phyloP scores from a whole-genome alignment of 2,888 invertebrate species.

The Megamerina dolium region DNA sequence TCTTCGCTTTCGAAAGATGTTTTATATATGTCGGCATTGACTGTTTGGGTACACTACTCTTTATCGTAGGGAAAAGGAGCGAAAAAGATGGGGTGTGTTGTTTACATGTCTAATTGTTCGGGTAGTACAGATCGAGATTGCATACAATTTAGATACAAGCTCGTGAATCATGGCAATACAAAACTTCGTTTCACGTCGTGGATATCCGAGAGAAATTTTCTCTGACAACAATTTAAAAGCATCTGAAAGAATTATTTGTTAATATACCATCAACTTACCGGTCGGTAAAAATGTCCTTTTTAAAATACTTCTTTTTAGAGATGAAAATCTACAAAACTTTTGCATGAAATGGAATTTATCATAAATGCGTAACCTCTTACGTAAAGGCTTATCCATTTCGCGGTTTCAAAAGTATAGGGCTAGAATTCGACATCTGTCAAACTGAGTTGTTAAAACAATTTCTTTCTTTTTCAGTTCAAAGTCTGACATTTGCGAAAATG shows the following conservation, averaged over 20 bases:
- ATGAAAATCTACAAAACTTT: constrained; percentile 14
- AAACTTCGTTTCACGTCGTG: constrained; percentile 17
- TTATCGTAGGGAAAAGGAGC: constrained; percentile 14
- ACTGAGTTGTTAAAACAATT: too few species aligned
- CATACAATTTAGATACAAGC: constrained; percentile 17
- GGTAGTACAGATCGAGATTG: constrained; percentile 20
- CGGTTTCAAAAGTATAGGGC: too few species aligned
- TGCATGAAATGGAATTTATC: constrained; percentile 17
- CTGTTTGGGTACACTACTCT: constrained; percentile 23
- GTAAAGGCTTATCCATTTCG: too few species aligned
- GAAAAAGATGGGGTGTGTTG: constrained; percentile 23
- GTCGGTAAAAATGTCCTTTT: background rate
- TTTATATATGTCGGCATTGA: constrained; percentile 22
- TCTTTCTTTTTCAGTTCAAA: too few species aligned
- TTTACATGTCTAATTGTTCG: constrained; percentile 22
- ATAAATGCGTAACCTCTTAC: constrained; percentile 18
- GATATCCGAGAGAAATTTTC: constrained; percentile 16
- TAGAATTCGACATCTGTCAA: too few species aligned
- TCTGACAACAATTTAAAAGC: constrained; percentile 16
- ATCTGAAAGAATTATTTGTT: constrained; percentile 2
- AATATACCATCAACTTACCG: too few species aligned
- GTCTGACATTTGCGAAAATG: too few species aligned
- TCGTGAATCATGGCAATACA: constrained; percentile 17
- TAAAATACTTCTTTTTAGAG: background rate
- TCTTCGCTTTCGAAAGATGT: constrained; percentile 17